A percentile compares a stretch with the other conserved stretches of the same genome.
phyloP scores from a whole-genome alignment of 1,140 invertebrate species.

The Drosophila nigromelanica region DNA sequence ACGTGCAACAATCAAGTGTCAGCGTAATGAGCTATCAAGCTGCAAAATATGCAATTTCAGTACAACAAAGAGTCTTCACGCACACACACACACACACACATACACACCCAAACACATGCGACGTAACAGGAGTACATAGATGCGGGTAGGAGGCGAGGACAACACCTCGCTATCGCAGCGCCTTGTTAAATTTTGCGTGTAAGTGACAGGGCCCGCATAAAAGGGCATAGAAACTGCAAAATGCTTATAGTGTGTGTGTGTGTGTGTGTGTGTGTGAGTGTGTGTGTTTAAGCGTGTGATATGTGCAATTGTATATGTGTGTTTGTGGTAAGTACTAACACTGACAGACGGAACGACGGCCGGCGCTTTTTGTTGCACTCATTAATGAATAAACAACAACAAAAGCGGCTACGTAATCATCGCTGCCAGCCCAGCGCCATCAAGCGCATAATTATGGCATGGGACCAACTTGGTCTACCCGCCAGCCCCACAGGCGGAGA shows the following conservation, averaged over 20 bases:
- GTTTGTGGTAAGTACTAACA: slow-evolving; percentile 17
- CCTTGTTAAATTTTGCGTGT: slow-evolving; percentile 81
- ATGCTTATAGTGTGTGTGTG: slow-evolving; percentile 40
- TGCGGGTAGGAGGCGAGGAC: slow-evolving; percentile 51
- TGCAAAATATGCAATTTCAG: slow-evolving; percentile 81
- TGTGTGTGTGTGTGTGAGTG: slow-evolving; percentile 23
- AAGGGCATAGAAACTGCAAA: slow-evolving; percentile 61
- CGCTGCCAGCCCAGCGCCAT: slow-evolving; percentile 73
- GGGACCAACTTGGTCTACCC: slow-evolving; percentile 15
- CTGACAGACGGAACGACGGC: slow-evolving; percentile 11
- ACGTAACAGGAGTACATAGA: slow-evolving; percentile 3
- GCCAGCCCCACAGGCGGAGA: neutral
- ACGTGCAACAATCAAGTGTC: slow-evolving; percentile 80
- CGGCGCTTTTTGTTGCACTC: slow-evolving; percentile 77
- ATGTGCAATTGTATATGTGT: slow-evolving; percentile 15
- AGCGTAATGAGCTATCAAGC: slow-evolving; percentile 81
- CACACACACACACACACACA: slow-evolving; percentile 19
- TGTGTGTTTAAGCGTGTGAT: slow-evolving; percentile 18
- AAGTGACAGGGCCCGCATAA: slow-evolving; percentile 77
- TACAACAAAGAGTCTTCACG: slow-evolving; percentile 58
- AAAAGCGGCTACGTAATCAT: slow-evolving; percentile 69
- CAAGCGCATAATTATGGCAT: slow-evolving; percentile 75
- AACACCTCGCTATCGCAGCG: slow-evolving; percentile 75
- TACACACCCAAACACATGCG: slow-evolving; percentile 10
- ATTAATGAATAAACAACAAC: slow-evolving; percentile 80